A percentile compares a stretch with the other conserved stretches of the same genome.
These are phyloP conservation scores for Antechinus flavipes DNA, from an alignment of 2,113 vertebrate species.

Conservation along the genomic window DNA sequence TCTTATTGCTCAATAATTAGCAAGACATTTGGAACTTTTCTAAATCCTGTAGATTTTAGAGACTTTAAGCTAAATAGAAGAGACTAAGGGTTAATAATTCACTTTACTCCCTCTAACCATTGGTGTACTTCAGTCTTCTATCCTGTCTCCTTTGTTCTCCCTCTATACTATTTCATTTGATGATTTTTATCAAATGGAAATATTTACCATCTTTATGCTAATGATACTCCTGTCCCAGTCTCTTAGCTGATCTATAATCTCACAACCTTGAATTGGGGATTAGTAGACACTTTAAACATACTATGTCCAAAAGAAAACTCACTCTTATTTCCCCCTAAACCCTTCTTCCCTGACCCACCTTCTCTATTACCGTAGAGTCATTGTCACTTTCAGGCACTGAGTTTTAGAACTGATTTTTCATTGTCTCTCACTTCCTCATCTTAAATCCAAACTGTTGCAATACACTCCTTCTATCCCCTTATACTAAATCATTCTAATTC, in stretches of 20 bases:
- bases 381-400: not conserved
- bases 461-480: not conserved
- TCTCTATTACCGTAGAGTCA: not conserved
- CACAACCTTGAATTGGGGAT: not conserved
- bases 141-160: not conserved
- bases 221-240: not conserved
- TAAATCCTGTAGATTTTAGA: not conserved
- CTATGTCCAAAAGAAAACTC: not conserved
- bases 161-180: not conserved
- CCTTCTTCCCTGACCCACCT: not conserved
- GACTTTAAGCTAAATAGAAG: slow-evolving; percentile 12
- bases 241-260: not conserved
- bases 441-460: not conserved
- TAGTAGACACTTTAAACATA: not conserved
- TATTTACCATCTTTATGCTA: too few species aligned
- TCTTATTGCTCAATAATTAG: slow-evolving; percentile 18
- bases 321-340: not conserved
- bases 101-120: too few species aligned
- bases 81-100: not conserved
- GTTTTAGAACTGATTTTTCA: not conserved
- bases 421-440: not conserved
- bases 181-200: not conserved
- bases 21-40: not conserved
- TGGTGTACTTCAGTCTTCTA: not conserved
- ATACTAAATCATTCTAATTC: not conserved